Conservation (phyloP, 2,888 invertebrate genomes). For the Synergus laeviventris region DNA sequence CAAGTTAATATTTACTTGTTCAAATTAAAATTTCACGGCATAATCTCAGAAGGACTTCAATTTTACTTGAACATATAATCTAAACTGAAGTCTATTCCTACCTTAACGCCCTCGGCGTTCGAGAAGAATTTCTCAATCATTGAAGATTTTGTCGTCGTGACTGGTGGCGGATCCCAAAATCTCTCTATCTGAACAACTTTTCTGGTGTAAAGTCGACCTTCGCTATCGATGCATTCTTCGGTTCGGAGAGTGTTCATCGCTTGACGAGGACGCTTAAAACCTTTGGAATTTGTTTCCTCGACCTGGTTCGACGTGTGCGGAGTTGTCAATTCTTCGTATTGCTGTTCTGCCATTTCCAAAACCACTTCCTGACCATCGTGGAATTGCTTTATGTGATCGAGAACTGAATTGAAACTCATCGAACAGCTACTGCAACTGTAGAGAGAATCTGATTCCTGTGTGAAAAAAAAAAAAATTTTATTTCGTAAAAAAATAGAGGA, state of each 20-base stretch:
- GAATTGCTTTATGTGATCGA: slow-evolving; percentile 82
- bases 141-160: slow-evolving; percentile 65
- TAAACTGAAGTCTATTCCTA: slow-evolving; percentile 45
- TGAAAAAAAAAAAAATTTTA: slow-evolving; percentile 10
- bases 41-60: neutral
- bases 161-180: slow-evolving; percentile 76
- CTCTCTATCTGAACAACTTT: slow-evolving; percentile 80
- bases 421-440: slow-evolving; percentile 83
- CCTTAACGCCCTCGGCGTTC: slow-evolving; percentile 72
- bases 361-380: slow-evolving; percentile 84
- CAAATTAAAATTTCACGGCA: neutral
- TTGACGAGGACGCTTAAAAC: slow-evolving; percentile 62
- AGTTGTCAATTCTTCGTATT: slow-evolving; percentile 48
- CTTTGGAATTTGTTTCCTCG: slow-evolving; percentile 50
- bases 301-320: slow-evolving; percentile 32
- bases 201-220: slow-evolving; percentile 77
- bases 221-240: slow-evolving; percentile 77
- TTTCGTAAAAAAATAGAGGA: neutral
- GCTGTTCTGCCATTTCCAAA: slow-evolving; percentile 78
- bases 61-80: neutral
- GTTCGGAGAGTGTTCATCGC: slow-evolving; percentile 76
- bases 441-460: slow-evolving; percentile 73
- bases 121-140: slow-evolving; percentile 75
- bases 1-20: neutral
- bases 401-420: slow-evolving; percentile 81